Conservation (phyloP, 2,797 vertebrate genomes). For the Natrix natrix region DNA sequence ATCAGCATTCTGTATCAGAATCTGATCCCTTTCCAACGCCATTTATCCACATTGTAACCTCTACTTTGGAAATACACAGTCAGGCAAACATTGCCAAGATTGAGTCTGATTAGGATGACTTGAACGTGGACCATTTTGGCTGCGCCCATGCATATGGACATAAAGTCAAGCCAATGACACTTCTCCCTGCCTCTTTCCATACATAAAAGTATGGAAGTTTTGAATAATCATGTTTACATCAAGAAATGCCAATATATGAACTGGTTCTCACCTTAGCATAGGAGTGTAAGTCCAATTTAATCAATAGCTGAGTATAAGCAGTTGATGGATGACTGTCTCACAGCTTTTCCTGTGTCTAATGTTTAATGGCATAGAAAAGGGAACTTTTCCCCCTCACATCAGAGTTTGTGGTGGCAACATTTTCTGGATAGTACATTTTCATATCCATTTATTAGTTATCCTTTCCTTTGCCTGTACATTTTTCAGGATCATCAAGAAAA, state of each 20-base stretch:
- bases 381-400: background rate
- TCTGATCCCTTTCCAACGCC: background rate
- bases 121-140: background rate
- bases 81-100: background rate
- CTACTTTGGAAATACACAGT: background rate
- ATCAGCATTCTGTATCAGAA: background rate
- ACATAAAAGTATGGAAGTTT: background rate
- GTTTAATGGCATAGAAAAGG: background rate
- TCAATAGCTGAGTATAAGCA: background rate
- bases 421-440: background rate
- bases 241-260: background rate
- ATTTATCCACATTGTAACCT: background rate
- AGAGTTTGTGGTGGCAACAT: background rate
- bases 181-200: background rate
- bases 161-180: background rate
- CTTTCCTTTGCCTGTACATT: background rate
- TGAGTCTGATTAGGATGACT: background rate
- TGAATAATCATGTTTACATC: background rate
- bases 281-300: background rate
- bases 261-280: background rate
- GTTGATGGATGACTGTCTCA: background rate
- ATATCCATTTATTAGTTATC: background rate
- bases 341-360: background rate
- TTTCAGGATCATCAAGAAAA: background rate
- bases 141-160: background rate